These are phyloP conservation scores for Macquaria australasica DNA, from an alignment of 2,113 vertebrate genomes.

Conservation along the genomic window DNA sequence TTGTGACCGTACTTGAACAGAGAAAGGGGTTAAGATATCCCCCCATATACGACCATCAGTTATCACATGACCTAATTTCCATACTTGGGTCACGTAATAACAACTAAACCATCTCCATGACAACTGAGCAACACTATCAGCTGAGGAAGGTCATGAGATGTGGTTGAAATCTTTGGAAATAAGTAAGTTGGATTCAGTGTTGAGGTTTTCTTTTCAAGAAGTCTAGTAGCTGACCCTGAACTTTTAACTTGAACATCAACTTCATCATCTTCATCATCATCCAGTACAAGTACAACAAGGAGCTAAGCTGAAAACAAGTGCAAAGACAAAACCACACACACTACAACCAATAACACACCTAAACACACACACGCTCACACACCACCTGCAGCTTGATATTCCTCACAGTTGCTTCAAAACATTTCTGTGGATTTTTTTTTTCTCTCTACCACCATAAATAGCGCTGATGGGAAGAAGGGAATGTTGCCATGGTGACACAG, in stretches of 20 bases:
- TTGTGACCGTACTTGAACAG: no score
- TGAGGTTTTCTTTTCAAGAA: neutral
- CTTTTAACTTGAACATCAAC: neutral
- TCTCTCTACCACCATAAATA: constrained; percentile 64
- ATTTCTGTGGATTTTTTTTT: constrained; percentile 34
- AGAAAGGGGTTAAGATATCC: neutral
- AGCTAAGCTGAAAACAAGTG: neutral
- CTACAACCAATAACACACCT: neutral
- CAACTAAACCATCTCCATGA: neutral
- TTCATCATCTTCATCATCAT: neutral
- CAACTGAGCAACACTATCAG: neutral
- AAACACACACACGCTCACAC: neutral
- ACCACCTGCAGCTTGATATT: constrained; percentile 23
- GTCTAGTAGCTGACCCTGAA: neutral
- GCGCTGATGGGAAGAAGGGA: constrained; percentile 69
- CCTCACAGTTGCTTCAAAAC: constrained; percentile 40
- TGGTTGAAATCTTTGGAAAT: neutral
- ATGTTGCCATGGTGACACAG: constrained; percentile 79
- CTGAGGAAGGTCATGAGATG: neutral
- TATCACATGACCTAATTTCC: neutral
- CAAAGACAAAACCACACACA: neutral
- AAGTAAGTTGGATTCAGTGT: neutral
- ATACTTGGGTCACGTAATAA: neutral
- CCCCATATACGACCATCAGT: neutral
- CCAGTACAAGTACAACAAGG: neutral